phyloP scores from a whole-genome alignment of 2,797 vertebrate genomes.

The Neosilurus mollespiculum region DNA sequence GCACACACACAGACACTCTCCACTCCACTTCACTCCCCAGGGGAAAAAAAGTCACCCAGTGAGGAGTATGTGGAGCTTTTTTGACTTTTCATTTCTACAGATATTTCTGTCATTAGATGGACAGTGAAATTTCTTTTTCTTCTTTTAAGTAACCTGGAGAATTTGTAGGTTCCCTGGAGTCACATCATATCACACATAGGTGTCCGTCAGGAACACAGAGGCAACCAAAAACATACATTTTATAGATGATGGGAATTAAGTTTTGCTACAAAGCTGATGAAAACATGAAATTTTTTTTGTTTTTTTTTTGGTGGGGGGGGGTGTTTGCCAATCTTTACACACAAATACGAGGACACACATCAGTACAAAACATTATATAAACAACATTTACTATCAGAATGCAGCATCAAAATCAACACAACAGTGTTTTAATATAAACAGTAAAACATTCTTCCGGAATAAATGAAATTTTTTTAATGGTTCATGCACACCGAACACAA shows the following conservation, averaged over 20 bases:
- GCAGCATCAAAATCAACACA: too few relatives aligned
- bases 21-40: not conserved
- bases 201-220: not conserved
- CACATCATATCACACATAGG: not conserved
- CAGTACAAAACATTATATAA: too few relatives aligned
- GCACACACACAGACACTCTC: constrained; percentile 22
- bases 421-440: too few relatives aligned
- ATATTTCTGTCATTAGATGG: not conserved
- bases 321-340: too few relatives aligned
- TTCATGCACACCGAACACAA: not conserved
- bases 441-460: not conserved
- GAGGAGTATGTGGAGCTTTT: not conserved
- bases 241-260: not conserved
- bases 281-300: too few relatives aligned
- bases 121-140: not conserved
- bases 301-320: too few relatives aligned
- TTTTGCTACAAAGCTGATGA: not conserved
- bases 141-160: not conserved
- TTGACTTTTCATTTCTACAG: not conserved
- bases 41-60: not conserved
- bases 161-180: too few relatives aligned
- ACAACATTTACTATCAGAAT: too few relatives aligned
- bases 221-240: not conserved
- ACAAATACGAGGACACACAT: too few relatives aligned
- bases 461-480: not conserved